Evolutionary conservation across 1,140 invertebrate species (phyloP), one percentile per base, ranked within the genome.

Genomic region (Sesamia nonagrioides): DNA sequence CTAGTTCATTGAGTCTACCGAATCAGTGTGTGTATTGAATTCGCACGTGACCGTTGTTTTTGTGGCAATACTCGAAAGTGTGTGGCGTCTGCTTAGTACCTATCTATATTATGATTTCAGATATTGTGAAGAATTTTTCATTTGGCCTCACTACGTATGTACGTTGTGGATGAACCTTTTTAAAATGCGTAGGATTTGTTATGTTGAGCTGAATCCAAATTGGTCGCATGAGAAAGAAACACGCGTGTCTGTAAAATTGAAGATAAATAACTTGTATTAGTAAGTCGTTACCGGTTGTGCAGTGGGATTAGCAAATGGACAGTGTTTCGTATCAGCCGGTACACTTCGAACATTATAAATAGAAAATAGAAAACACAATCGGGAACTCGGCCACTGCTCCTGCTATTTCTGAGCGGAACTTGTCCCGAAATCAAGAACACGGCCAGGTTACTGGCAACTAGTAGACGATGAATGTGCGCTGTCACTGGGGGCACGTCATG

Each of bases 361-460:
- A 92, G 86, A 89, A 85, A 86, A 89, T 87, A 89, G 79, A 80
- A 73, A 84, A 79, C 68, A 85, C 81, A 85, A 84, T 82, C 82
- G 83, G 86, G 71, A 91, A 88, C 81, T 89, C 89, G 89, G 87
- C 86, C 89, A 89, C 89, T 88, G 89, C 88, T 91, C 86, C 83
- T 86, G 88, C 87, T 94, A 92, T 92, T 92, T 90, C 78, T 86
- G 85, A 88, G 84, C 85, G 86, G 74, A 86, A 88, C 85, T 85
- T 84, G 83, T 84, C 77, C 84, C 77, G 84, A 86, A 86, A 90
- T 88, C 90, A 88, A 86, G 86, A 89, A 88, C 89, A 87, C 87
- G 89, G 82, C 84, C 86, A 91, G 85, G 78, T 90, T 85, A 84
- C 75, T 82, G 83, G 72, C 63, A 80, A 82, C 83, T 83, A 76